Conservation (phyloP, 2,113 vertebrate species). For the Chiloscyllium plagiosum region DNA sequence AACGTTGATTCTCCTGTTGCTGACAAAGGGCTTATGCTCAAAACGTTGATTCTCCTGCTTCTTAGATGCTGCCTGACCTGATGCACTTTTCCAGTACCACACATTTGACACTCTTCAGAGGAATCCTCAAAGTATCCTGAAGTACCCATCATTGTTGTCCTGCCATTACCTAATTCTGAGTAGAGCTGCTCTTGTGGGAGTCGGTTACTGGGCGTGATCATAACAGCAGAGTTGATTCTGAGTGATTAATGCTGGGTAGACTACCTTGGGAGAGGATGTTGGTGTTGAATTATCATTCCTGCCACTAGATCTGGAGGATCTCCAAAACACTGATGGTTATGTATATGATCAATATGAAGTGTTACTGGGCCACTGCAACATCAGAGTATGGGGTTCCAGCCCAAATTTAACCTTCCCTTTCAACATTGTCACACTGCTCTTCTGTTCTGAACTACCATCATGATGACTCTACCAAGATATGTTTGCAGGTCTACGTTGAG, state of each 20-base stretch:
- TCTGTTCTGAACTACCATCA: neutral
- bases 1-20: no score
- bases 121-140: neutral
- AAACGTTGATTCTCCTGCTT: no score
- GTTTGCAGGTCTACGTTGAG: neutral
- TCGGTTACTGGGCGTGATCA: neutral
- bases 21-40: no score
- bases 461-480: neutral
- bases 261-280: neutral
- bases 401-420: neutral
- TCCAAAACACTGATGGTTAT: neutral
- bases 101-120: no score
- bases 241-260: neutral
- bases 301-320: no score
- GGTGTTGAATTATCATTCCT: no score
- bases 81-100: no score
- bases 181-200: neutral
- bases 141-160: neutral
- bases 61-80: no score
- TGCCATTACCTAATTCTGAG: neutral
- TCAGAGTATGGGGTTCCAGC: neutral
- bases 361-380: neutral
- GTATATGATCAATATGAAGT: neutral
- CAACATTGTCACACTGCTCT: neutral
- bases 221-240: neutral